Base-by-base conservation (phyloP, 2,113 vertebrate genomes). In the Sylvietta virens region DNA sequence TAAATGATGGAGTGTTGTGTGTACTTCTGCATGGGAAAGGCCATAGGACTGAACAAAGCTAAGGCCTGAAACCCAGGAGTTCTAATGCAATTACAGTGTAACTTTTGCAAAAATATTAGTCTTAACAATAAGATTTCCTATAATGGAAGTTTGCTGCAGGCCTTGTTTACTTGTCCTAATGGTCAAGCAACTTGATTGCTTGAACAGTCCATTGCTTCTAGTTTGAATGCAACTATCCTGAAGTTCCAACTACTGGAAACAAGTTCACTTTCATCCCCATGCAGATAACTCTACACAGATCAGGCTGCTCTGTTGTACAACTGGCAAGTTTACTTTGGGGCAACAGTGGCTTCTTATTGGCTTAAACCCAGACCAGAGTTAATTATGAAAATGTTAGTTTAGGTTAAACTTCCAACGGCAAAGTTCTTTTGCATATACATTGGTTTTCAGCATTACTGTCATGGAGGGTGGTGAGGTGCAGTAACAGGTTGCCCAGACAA, bases 341-440 rank as follows among this genome's bases (percentile, higher is more conserved):
- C 31, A 58, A 39, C 11, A 17, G 33, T 44, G 15, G 31, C 21
- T 81, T 85, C 37, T 44, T 44, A 44, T 23, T 64, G 30, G 30
- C 40, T 44, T 72, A 88, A 86, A 40, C 12, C 1, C 26, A 86
- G 19, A 48, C 2, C 15, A 28, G 39, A 60, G 11, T 4, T 65
- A 40, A 26, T 64, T 35, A 37, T 6, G 8, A 31, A 86, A 70
- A 74, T n/a, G 6, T 47, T 42, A n/a, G 9, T 53, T 82, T 66
- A 61, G 30, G 64, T 61, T 11, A 57, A 76, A 57, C 11, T 39
- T 57, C 9, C 21, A 76, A 31, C 10, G 62, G 23, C 28, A 83
- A 57, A 3, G 1, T n/a, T 60, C 19, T 88, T 58, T 60, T 35
- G 20, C 1, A n/a, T 14, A 2, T 60, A 30, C 0, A 0, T 18